phyloP scores from a whole-genome alignment of 2,113 vertebrate species.

The Nesoenas mayeri region DNA sequence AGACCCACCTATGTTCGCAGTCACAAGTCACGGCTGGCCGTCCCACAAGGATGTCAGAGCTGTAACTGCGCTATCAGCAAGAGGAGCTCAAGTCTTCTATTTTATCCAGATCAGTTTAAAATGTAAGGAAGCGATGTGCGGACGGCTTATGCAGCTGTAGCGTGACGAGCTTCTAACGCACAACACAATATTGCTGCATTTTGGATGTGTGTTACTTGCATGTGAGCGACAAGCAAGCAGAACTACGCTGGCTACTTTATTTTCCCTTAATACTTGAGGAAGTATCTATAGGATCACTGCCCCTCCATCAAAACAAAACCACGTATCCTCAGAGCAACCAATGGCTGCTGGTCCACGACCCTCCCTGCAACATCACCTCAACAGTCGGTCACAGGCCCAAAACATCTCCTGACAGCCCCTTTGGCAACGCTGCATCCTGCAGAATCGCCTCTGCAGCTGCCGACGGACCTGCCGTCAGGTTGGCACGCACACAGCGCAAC shows the following conservation, averaged over 20 bases:
- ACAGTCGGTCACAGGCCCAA: conserved; percentile 54
- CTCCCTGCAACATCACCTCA: conserved; percentile 76
- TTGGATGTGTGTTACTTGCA: not conserved
- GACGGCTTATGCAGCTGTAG: not conserved
- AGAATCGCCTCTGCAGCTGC: conserved; percentile 6
- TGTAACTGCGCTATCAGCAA: accelerated
- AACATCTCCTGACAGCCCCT: conserved; percentile 19
- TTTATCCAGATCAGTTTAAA: not conserved
- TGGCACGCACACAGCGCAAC: not conserved
- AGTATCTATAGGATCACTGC: not conserved
- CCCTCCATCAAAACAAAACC: conserved; percentile 76
- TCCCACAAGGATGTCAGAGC: not conserved
- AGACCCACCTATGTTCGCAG: accelerated
- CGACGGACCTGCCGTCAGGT: not conserved
- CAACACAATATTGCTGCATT: not conserved
- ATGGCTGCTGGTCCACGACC: conserved; percentile 73
- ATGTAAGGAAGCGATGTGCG: accelerated
- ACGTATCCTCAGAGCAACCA: conserved; percentile 83
- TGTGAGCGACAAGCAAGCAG: not conserved
- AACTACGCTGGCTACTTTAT: not conserved
- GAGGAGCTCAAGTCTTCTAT: not conserved
- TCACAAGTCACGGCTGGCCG: not conserved
- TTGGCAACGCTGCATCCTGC: not conserved
- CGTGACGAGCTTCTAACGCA: accelerated
- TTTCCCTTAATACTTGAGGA: not conserved